Evolutionary conservation across 2,797 vertebrate species (phyloP).

Genomic region (Oreonectes daqikongensis): DNA sequence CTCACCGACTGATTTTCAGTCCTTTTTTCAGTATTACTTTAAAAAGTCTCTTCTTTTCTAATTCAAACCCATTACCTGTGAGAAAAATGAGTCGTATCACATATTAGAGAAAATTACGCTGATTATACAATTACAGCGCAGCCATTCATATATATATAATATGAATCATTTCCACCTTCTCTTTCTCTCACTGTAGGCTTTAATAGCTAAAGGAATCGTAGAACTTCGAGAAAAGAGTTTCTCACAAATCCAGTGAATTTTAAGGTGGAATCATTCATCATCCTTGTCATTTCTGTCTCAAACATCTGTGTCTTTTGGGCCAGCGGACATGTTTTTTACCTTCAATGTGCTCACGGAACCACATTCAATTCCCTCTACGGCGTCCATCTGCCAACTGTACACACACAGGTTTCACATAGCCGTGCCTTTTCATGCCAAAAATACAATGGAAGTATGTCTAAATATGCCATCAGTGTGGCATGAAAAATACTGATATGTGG

Average conservation of each 20-base stretch:
- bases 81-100: not conserved
- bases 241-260: constrained; percentile 25
- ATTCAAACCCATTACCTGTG: not conserved
- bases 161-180: not conserved
- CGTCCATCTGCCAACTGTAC: constrained; percentile 38
- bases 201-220: constrained; percentile 2
- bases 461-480: constrained; percentile 14
- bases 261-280: constrained; percentile 47
- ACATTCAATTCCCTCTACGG: constrained; percentile 45
- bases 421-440: not conserved
- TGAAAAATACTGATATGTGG: constrained; percentile 20
- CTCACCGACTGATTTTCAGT: not conserved
- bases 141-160: constrained; percentile 4
- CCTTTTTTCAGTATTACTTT: not conserved
- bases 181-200: not conserved
- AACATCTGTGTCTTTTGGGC: constrained; percentile 50
- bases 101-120: constrained; percentile 17
- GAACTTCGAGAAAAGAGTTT: constrained; percentile 14
- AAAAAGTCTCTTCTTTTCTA: not conserved
- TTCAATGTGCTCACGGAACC: constrained; percentile 30
- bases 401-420: not conserved
- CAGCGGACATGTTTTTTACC: constrained; percentile 34
- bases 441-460: not conserved
- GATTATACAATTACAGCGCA: constrained; percentile 13
- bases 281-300: constrained; percentile 47